Evolutionary conservation across 2,888 invertebrate genomes (phyloP).

Genomic region (Pandemis cinnamomeana): DNA sequence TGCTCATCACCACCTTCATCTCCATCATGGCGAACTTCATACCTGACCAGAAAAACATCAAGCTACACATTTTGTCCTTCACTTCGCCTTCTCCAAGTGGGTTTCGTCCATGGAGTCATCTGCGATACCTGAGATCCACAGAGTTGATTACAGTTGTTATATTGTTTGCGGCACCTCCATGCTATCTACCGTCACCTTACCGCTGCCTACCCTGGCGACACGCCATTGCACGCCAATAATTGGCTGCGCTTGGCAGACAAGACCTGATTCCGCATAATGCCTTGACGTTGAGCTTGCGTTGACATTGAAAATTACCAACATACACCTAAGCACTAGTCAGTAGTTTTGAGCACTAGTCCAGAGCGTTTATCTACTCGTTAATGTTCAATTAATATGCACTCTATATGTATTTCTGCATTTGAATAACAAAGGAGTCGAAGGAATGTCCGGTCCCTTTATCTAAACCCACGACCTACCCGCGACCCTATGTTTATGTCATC

Average conservation of each 20-base stretch:
- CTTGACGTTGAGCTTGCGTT: too few species aligned
- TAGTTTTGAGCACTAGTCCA: background rate
- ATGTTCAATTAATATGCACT: background rate
- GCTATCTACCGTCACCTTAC: too few species aligned
- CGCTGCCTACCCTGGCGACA: too few species aligned
- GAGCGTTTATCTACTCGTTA: background rate
- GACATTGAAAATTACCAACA: too few species aligned
- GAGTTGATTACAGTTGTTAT: too few species aligned
- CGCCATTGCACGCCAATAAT: too few species aligned
- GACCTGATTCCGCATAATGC: too few species aligned
- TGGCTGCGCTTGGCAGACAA: too few species aligned
- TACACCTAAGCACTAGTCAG: background rate
- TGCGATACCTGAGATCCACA: too few species aligned
- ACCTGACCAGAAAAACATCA: constrained; percentile 67
- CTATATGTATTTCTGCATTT: background rate
- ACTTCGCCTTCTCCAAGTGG: too few species aligned
- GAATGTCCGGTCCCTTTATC: constrained; percentile 11
- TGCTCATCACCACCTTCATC: constrained; percentile 82
- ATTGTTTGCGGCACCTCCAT: too few species aligned
- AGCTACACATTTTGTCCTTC: background rate
- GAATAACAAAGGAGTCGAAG: constrained; percentile 5
- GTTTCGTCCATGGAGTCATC: too few species aligned
- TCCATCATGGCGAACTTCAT: constrained; percentile 86
- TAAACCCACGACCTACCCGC: constrained; percentile 5
- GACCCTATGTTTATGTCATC: constrained; percentile 19